These are phyloP conservation scores for Echinometra lucunter DNA, from an alignment of 53 echinoderm and acorn worm species.

Conservation along the genomic window DNA sequence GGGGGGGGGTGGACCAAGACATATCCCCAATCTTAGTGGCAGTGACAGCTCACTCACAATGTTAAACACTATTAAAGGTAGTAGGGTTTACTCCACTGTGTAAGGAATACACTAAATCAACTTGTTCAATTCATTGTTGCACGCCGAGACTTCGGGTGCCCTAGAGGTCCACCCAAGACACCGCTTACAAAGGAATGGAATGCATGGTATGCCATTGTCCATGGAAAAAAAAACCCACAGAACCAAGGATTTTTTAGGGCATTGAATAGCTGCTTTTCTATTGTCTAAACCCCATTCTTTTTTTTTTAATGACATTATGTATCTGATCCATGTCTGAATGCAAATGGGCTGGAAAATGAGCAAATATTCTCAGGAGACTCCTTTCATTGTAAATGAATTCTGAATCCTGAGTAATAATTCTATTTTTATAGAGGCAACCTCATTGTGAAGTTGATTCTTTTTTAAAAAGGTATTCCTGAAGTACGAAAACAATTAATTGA, in stretches of 20 bases:
- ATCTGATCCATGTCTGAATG: neutral
- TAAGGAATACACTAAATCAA: constrained; percentile 51
- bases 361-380: neutral
- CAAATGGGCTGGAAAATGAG: neutral
- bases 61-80: neutral
- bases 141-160: too few relatives aligned
- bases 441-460: neutral
- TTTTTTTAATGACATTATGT: neutral
- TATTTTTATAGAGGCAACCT: neutral
- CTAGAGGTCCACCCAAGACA: constrained; percentile 10
- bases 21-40: neutral
- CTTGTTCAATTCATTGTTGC: constrained; percentile 26
- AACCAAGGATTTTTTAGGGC: neutral
- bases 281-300: neutral
- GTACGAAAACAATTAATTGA: neutral
- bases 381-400: neutral
- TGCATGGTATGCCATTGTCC: constrained; percentile 33
- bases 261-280: neutral
- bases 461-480: neutral
- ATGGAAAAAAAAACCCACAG: neutral
- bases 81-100: neutral
- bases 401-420: neutral
- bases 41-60: neutral
- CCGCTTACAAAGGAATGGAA: constrained; percentile 1
- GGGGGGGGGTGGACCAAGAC: too few relatives aligned